Evolutionary conservation across 35 echinoderm and acorn worm species (phyloP).

Genomic region (Eucidaris tribuloides): DNA sequence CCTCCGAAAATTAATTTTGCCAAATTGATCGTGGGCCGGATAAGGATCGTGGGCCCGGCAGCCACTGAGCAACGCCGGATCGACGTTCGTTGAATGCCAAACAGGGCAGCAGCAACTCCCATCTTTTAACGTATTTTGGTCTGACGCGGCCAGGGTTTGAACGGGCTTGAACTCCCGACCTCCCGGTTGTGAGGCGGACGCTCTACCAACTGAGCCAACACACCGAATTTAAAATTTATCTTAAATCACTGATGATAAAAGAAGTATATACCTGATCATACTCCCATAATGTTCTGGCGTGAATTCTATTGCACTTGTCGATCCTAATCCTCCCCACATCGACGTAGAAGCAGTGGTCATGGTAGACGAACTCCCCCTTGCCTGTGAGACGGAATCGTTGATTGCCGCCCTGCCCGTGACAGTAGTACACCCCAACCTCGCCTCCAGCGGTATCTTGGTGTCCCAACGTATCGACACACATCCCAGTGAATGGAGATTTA

Average conservation of each 20-base stretch:
- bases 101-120: too few species aligned
- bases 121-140: too few species aligned
- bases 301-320: conserved; percentile 10
- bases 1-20: too few species aligned
- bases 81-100: too few species aligned
- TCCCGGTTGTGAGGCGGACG: background rate
- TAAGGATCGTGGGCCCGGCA: too few species aligned
- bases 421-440: conserved; percentile 43
- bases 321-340: background rate
- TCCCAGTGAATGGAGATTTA: conserved; percentile 13
- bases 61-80: too few species aligned
- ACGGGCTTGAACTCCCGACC: background rate
- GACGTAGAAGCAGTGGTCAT: conserved; percentile 35
- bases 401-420: conserved; percentile 39
- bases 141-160: too few species aligned
- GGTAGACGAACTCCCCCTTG: conserved; percentile 6
- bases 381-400: conserved; percentile 22
- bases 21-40: too few species aligned
- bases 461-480: conserved; percentile 65
- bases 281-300: background rate
- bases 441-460: conserved; percentile 17
- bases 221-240: background rate
- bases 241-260: background rate
- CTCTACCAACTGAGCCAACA: background rate
- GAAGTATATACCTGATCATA: background rate